Conservation (phyloP, 2,113 vertebrate species). For the Romanogobio albipinnatus region DNA sequence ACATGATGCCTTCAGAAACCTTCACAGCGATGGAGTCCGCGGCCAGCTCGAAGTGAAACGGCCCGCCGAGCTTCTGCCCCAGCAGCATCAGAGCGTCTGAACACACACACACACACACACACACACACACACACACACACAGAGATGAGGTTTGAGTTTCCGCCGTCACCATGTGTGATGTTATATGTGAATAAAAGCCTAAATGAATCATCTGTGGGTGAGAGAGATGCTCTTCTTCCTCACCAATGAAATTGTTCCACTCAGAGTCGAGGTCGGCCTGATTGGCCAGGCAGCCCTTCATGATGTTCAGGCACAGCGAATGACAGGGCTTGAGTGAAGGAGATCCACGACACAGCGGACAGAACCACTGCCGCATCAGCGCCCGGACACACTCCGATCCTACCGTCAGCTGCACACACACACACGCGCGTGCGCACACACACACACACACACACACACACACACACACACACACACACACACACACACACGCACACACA, state of each 20-base stretch:
- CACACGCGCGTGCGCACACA: too few relatives aligned
- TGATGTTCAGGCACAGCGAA: constrained; percentile 92
- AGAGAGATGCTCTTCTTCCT: constrained; percentile 61
- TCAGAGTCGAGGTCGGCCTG: constrained; percentile 92
- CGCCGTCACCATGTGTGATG: too few relatives aligned
- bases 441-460: too few relatives aligned
- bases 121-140: too few relatives aligned
- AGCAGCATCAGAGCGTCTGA: constrained; percentile 83
- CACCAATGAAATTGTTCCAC: constrained; percentile 97
- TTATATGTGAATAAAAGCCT: not conserved
- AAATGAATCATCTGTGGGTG: not conserved
- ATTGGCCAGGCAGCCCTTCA: constrained; percentile 95
- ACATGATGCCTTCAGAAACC: constrained; percentile 87
- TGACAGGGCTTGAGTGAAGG: constrained; percentile 81
- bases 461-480: too few relatives aligned
- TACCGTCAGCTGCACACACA: constrained; percentile 71
- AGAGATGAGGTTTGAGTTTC: too few relatives aligned
- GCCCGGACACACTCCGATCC: constrained; percentile 80
- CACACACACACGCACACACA: too few relatives aligned
- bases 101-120: not conserved
- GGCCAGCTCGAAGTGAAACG: constrained; percentile 87
- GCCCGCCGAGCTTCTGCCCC: constrained; percentile 83
- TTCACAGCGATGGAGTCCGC: constrained; percentile 84
- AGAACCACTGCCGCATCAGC: constrained; percentile 87
- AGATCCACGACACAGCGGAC: constrained; percentile 82